phyloP scores from a whole-genome alignment of 2,888 invertebrate genomes.

The Orthosia gothica region DNA sequence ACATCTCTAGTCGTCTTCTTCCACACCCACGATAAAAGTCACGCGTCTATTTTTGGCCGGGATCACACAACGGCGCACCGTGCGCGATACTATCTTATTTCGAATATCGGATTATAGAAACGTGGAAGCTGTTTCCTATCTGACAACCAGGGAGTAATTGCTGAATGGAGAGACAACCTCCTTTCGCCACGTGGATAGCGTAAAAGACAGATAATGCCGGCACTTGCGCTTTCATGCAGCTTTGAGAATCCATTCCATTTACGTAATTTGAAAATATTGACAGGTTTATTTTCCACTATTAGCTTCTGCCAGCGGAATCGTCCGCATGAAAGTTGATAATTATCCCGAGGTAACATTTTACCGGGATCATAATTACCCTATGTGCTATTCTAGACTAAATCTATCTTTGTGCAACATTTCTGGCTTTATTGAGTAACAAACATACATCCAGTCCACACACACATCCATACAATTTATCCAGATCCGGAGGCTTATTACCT shows the following conservation, averaged over 20 bases:
- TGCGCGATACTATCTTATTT: constrained; percentile 55
- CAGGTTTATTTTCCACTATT: too few relatives aligned
- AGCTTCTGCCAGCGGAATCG: too few relatives aligned
- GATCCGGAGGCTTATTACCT: too few relatives aligned
- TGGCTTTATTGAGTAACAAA: too few relatives aligned
- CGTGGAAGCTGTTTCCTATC: constrained; percentile 53
- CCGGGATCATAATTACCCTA: too few relatives aligned
- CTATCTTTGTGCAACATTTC: too few relatives aligned
- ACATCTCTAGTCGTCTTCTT: constrained; percentile 13
- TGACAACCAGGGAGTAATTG: constrained; percentile 29
- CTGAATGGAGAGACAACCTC: constrained; percentile 20
- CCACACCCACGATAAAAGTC: constrained; percentile 52
- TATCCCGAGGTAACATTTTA: too few relatives aligned
- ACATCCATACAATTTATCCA: too few relatives aligned
- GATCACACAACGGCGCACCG: constrained; percentile 45
- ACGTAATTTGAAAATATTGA: too few relatives aligned
- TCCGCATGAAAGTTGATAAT: too few relatives aligned
- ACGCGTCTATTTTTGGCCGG: constrained; percentile 49
- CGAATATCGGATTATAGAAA: constrained; percentile 60
- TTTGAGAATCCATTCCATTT: background rate
- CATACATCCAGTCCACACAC: too few relatives aligned
- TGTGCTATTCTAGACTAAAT: too few relatives aligned
- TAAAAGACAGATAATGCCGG: background rate
- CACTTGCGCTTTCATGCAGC: background rate
- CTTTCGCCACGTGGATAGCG: background rate